Evolutionary conservation across 2,113 vertebrate species (phyloP).

Genomic region (Pogonocichla stellata): DNA sequence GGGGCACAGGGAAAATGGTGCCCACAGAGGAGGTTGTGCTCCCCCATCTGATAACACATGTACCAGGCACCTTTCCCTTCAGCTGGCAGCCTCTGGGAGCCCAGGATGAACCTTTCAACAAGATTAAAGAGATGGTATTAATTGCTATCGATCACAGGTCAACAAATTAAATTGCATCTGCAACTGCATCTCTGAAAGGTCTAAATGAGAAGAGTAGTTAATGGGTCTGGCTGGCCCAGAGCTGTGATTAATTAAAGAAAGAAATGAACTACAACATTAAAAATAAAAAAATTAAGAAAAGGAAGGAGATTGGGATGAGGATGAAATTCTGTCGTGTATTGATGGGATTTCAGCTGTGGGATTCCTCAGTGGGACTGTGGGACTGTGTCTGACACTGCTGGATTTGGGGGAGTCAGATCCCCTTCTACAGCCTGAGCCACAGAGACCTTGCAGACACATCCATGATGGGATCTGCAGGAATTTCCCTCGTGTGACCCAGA

Average conservation of each 20-base stretch:
- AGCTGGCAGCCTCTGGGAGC: conserved; percentile 68
- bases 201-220: conserved; percentile 87
- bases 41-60: not conserved
- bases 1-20: fast-evolving
- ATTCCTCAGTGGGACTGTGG: not conserved
- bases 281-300: not conserved
- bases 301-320: not conserved
- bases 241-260: conserved; percentile 88
- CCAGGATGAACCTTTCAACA: conserved; percentile 83
- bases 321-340: not conserved
- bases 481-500: not conserved
- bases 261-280: conserved; percentile 61
- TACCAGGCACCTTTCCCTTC: conserved; percentile 50
- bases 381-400: fast-evolving
- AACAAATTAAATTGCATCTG: conserved; percentile 94
- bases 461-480: not conserved
- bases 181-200: conserved; percentile 77
- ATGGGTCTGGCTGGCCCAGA: conserved; percentile 80
- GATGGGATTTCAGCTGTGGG: not conserved
- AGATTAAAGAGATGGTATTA: conserved; percentile 94
- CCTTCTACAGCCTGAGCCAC: fast-evolving
- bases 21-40: not conserved
- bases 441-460: not conserved
- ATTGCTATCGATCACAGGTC: conserved; percentile 94
- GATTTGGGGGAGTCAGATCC: not conserved